Percentiles rank a stretch among this genome's conserved stretches.
Evolutionary conservation across 2,888 invertebrate species (phyloP).

Genomic region (Aporophyla nigra): DNA sequence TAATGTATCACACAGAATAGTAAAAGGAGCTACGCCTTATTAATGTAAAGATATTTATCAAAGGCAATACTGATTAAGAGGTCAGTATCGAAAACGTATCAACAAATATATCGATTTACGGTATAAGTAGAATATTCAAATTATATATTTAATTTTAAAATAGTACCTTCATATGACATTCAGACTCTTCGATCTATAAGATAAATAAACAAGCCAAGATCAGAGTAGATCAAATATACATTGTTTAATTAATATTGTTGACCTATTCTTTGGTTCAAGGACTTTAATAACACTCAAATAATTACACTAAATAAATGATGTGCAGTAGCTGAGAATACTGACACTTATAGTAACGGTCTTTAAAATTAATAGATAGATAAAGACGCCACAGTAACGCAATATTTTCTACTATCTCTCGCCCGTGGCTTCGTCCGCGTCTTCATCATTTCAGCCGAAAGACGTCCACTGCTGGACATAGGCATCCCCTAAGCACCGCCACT

Average conservation of each 20-base stretch:
- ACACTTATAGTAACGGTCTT: background rate
- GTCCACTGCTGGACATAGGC: too few relatives aligned
- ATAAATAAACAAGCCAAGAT: background rate
- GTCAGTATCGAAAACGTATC: too few relatives aligned
- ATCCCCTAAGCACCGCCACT: too few relatives aligned
- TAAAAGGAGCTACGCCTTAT: too few relatives aligned
- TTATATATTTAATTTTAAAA: too few relatives aligned
- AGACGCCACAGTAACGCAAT: too few relatives aligned
- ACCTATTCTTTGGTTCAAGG: background rate
- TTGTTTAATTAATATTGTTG: conserved; percentile 4
- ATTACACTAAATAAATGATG: background rate
- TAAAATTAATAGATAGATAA: background rate
- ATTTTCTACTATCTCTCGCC: too few relatives aligned
- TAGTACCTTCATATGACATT: background rate
- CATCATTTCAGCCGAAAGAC: too few relatives aligned
- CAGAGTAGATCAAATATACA: background rate
- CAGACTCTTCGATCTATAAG: background rate
- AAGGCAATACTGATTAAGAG: too few relatives aligned
- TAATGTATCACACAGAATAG: too few relatives aligned
- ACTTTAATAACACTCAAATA: background rate
- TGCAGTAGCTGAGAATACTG: background rate
- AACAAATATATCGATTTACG: background rate
- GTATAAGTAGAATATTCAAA: background rate
- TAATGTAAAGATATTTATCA: too few relatives aligned
- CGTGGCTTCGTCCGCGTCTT: too few relatives aligned